Evolutionary conservation across 2,113 vertebrate genomes (phyloP), one percentile per base, ranked within the genome.

Genomic region (Vicugna pacos): DNA sequence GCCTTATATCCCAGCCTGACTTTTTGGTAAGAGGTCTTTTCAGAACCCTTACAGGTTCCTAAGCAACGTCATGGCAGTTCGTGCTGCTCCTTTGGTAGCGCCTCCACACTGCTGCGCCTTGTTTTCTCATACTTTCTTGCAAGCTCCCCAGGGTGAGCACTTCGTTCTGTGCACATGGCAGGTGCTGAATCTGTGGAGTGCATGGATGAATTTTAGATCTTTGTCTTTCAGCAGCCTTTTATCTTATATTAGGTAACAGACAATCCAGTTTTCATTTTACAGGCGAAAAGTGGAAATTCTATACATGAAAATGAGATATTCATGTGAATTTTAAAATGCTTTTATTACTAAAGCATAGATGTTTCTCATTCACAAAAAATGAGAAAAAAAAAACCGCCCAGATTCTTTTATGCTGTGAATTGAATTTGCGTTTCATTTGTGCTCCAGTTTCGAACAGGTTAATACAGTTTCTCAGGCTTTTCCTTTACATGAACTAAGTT

Each of bases 401-500:
- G 64, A n/a, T 70, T 93, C 35, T 88, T 92, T 92, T 52, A 35
- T 62, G n/a, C 46, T 24, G 0, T 73, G 42, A 32, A 30, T 54
- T 89, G 62, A 91, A 80, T 89, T 79, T 75, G 17, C 24, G 54
- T 89, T 89, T 94, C 54, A 62, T 32, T 83, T 60, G 35, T 75
- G 24, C 35, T 80, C 56, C 35, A 17, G 0, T 69, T 88, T 83
- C 72, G 54, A 30, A 91, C 81, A 58, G 58, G 9, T 93, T 75
- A 62, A 42, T 84, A 26, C 4, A n/a, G 22, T 92, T 89, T 96
- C 38, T 84, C 20, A 67, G 8, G 22, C 35, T 42, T 80, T 91
- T 64, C n/a, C 82, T 89, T 90, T 95, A 52, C 50, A 22, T 81
- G 80, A 89, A 26, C 72, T 20, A 64, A 90, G 38, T 89, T 92